A percentile compares a stretch with the other conserved stretches of the same genome.
These are phyloP conservation scores for Drosophila saltans DNA, from an alignment of 1,140 invertebrate species.

Conservation along the genomic window DNA sequence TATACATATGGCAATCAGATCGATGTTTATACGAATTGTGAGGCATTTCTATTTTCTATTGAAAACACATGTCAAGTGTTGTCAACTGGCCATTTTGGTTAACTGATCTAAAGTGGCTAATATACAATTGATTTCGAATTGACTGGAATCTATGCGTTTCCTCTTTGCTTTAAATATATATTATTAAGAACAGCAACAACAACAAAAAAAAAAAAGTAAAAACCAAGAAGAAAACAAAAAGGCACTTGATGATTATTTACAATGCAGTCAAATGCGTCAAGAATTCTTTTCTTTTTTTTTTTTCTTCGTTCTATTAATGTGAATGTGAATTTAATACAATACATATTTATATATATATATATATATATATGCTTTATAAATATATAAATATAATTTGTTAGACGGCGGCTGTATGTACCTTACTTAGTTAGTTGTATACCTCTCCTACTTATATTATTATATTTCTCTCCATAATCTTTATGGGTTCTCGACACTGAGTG, in stretches of 20 bases:
- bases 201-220: background rate
- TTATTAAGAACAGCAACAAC: no score
- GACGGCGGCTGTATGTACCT: background rate
- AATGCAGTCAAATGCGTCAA: conserved; percentile 28
- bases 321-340: no score
- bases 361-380: background rate
- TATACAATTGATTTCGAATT: conserved; percentile 21
- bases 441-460: conserved; percentile 10
- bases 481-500: background rate
- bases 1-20: no score
- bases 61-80: background rate
- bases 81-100: background rate
- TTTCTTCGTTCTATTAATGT: no score
- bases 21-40: no score
- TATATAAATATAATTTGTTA: conserved; percentile 10
- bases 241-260: conserved; percentile 48
- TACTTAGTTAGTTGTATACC: background rate
- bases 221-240: conserved; percentile 14
- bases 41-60: background rate
- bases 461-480: conserved; percentile 5
- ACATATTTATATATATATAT: conserved; percentile 11
- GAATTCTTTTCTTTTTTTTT: background rate
- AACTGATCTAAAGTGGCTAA: conserved; percentile 5
- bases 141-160: conserved; percentile 48
- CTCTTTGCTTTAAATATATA: conserved; percentile 39